These are phyloP conservation scores for Megaleporinus macrocephalus DNA, from an alignment of 2,113 vertebrate species.

Conservation along the genomic window DNA sequence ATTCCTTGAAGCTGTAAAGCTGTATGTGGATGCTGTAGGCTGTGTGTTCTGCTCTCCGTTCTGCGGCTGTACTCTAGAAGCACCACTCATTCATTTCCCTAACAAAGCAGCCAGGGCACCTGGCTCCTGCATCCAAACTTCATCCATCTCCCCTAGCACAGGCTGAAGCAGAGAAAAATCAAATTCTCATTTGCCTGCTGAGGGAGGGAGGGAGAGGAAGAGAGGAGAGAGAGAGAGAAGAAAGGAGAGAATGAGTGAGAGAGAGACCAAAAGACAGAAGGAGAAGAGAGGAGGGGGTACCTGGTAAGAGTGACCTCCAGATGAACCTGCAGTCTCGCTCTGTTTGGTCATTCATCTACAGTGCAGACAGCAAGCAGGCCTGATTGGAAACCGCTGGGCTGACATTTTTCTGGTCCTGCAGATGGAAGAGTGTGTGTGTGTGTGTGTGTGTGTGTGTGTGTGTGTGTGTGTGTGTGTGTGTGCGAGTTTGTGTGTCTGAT, in stretches of 20 bases:
- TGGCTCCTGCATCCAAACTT: slow-evolving; percentile 88
- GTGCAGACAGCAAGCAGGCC: slow-evolving; percentile 58
- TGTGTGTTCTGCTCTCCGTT: slow-evolving; percentile 19
- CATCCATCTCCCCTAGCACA: slow-evolving; percentile 91
- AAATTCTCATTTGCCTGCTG: slow-evolving; percentile 83
- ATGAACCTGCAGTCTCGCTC: slow-evolving; percentile 85
- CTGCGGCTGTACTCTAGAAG: slow-evolving; percentile 72
- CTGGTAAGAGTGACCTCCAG: slow-evolving; percentile 92
- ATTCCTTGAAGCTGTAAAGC: not conserved
- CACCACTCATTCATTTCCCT: slow-evolving; percentile 93
- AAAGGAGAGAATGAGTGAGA: slow-evolving; percentile 33
- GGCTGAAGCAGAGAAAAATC: slow-evolving; percentile 87
- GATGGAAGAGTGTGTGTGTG: slow-evolving; percentile 52
- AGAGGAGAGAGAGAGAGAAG: slow-evolving; percentile 21
- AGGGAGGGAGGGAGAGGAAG: slow-evolving; percentile 38
- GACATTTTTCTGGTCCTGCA: slow-evolving; percentile 61
- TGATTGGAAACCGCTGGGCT: slow-evolving; percentile 64
- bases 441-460: slow-evolving; percentile 46
- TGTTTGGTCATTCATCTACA: slow-evolving; percentile 70
- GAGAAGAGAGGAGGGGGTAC: slow-evolving; percentile 80
- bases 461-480: slow-evolving; percentile 48
- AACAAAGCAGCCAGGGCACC: slow-evolving; percentile 93
- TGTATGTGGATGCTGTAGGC: slow-evolving; percentile 23
- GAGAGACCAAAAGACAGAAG: slow-evolving; percentile 37
- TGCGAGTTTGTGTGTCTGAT: slow-evolving; percentile 46